Evolutionary conservation across 2,113 vertebrate genomes (phyloP), one percentile per base, ranked within the genome.

Genomic region (Daubentonia madagascariensis): DNA sequence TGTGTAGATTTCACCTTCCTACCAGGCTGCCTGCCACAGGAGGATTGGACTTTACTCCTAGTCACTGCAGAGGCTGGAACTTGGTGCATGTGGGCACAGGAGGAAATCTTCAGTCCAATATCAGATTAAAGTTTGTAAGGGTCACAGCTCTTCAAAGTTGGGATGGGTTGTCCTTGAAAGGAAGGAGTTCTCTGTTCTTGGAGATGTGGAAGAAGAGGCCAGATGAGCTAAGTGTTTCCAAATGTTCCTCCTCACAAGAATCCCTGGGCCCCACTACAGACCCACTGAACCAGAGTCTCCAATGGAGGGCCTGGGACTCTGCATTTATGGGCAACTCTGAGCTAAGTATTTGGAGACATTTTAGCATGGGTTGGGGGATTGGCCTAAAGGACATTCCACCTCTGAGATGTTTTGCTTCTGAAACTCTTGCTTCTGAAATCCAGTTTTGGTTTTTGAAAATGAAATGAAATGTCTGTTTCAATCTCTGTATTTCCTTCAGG

Each of bases 361-460:
- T 91, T 70, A 54, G 23, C 40, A 20, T 23, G 50, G 3, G 32
- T 16, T 65, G 13, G 52, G 13, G 9, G 52, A 40, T 76, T 28
- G 72, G 28, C n/a, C 54, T n/a, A 28, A 54, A 79, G 61, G 45
- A 54, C 20, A 50, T 50, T 91, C 50, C 35, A 59, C 63, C 75
- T 20, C 20, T 63, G 25, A 83, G 28, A 67, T 90, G 23, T 37
- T 81, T 95, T 87, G 72, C 7, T 85, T 11, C 45, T 10, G 35
- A 94, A 75, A 78, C 67, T 87, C 48, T 30, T 73, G 5, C 70
- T 75, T 63, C 76, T 59, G n/a, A 89, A 76, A 43, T 76, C 18
- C 10, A 23, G 79, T 57, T 75, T 87, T 76, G 30, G n/a, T 79
- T 96, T 97, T 87, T 45, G 40, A 85, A 95, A 91, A 8, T 40